Base-by-base conservation (phyloP, 2,113 vertebrate genomes). In the Stomatorhinus ivindoensis region DNA sequence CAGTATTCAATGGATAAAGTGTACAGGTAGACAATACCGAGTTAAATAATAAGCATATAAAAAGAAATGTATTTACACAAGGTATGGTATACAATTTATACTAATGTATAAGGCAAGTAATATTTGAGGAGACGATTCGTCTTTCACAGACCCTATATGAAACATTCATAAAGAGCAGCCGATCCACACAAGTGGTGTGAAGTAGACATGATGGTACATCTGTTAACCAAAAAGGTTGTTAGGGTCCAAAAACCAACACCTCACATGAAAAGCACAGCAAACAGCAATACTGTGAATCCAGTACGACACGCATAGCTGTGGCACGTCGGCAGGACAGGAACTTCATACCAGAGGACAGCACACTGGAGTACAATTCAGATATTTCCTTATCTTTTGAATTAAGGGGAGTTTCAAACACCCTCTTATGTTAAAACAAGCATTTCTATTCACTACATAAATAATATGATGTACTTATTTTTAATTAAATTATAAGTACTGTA, bases 81-180 rank as follows among this genome's bases (percentile, higher is more conserved):
- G 76, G 87, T 84, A 94, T 93, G 91, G 93, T 93, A 94, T 92
- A 91, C 69, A 90, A 92, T 92, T 21, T 92, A 93, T 89, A 90
- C 92, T 96, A 95, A 94, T 86, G 94, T 95, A 95, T 95, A 95
- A 95, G 94, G 94, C 93, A 94, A 96, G 90, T 93, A 92, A 95
- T 50, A 90, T 94, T 94, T 94, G 92, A 93, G 95, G 93, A 93
- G 86, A 94, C 90, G 88, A 91, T 92, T 80, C 93, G 92, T 94
- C 92, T 93, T 95, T 88, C 61, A 47, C 61, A 90, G 94, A 91
- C 94, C 39, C 31, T 31, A 76, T 35, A 39, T 39, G 91, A 92
- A 93, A 93, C 91, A 92, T 93, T 95, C 91, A 89, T 91, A 93
- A 92, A 92, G 92, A 90, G 90, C 91, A 93, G 90, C 92, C 92